Evolutionary conservation across 2,113 vertebrate species (phyloP).

Genomic region (Tamias sibiricus): DNA sequence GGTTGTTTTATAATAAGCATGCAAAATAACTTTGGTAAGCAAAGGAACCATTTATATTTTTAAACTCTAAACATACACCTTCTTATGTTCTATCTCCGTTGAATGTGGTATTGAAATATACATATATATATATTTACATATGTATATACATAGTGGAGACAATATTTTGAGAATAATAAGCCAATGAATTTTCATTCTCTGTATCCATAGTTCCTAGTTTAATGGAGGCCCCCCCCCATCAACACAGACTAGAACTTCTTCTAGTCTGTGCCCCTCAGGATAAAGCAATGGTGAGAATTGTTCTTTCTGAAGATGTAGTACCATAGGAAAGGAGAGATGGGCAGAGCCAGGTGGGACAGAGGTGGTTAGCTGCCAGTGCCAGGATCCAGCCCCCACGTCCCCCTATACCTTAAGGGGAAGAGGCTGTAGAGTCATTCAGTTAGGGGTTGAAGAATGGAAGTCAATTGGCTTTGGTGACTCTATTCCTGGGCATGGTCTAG

Average conservation of each 20-base stretch:
- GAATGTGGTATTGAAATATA: not conserved
- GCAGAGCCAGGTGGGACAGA: not conserved
- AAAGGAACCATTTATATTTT: not conserved
- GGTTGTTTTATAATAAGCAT: not conserved
- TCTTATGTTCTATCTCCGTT: not conserved
- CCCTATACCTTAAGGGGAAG: not conserved
- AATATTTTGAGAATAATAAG: slow-evolving; percentile 27
- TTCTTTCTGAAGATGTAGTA: not conserved
- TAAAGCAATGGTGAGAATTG: not conserved
- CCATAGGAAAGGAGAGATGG: not conserved
- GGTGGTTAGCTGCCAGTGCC: not conserved
- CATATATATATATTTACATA: not conserved
- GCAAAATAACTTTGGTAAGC: not conserved
- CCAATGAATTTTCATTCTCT: slow-evolving; percentile 6
- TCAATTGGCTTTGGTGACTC: not conserved
- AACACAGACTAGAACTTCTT: not conserved
- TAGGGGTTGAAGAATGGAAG: not conserved
- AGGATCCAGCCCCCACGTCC: not conserved
- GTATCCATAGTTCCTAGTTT: not conserved
- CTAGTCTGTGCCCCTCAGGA: not conserved
- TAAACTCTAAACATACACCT: not conserved
- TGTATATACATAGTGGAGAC: not conserved
- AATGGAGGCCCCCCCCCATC: not conserved
- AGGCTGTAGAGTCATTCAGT: not conserved
- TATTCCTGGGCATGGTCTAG: not conserved